phyloP scores from a whole-genome alignment of 1,140 invertebrate species.

The Calephelis nemesis region DNA sequence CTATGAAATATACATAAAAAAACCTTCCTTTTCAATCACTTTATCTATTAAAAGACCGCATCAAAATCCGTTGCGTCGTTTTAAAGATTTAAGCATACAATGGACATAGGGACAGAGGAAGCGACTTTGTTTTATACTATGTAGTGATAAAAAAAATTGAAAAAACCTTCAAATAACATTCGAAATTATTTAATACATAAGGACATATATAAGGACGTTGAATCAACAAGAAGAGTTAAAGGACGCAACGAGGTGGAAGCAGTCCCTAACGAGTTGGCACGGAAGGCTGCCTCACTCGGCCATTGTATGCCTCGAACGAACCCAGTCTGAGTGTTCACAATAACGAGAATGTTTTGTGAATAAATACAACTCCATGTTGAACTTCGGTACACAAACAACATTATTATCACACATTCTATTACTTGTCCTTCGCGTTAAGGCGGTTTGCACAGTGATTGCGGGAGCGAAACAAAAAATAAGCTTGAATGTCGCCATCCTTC shows the following conservation, averaged over 20 bases:
- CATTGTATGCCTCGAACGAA: constrained; percentile 36
- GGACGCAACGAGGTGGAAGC: constrained; percentile 44
- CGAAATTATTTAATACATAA: neutral
- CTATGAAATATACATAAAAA: too few relatives aligned
- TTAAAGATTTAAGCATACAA: too few relatives aligned
- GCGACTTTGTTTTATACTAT: too few relatives aligned
- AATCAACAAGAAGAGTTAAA: constrained; percentile 37
- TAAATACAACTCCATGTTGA: constrained; percentile 35
- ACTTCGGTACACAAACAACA: constrained; percentile 25
- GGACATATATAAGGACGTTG: constrained; percentile 21
- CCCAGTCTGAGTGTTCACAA: constrained; percentile 34
- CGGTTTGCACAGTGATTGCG: neutral
- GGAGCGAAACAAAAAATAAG: neutral
- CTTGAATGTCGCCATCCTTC: too few relatives aligned
- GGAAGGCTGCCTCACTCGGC: constrained; percentile 27
- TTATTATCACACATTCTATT: constrained; percentile 24
- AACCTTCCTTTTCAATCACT: too few relatives aligned
- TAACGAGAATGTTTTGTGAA: constrained; percentile 44
- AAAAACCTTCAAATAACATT: neutral
- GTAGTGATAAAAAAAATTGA: neutral
- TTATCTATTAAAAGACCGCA: too few relatives aligned
- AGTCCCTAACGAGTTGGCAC: constrained; percentile 49
- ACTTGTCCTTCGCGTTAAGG: constrained; percentile 8
- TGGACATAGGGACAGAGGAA: too few relatives aligned
- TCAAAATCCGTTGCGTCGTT: too few relatives aligned